Evolutionary conservation across 2,113 vertebrate species (phyloP), one percentile per base, ranked within the genome.

Genomic region (Coracopsis vasa): DNA sequence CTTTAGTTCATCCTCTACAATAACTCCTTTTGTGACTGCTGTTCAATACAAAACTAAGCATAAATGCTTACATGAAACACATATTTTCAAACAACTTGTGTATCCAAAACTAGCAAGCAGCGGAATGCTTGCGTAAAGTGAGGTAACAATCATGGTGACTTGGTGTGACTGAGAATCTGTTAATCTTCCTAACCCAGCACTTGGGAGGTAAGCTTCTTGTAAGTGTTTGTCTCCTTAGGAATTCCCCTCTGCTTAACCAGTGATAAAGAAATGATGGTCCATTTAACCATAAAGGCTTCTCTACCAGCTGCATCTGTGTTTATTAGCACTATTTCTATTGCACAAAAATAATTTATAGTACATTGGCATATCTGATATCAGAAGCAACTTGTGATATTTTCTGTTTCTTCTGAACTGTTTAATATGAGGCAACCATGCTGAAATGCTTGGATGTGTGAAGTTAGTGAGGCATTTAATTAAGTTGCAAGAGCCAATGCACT

Each of bases 401-500:
- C 37, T 85, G 48, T 56, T 78, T 66, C 51, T 45, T 82, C 29
- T 81, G 70, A 53, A 29, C 51, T 29, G 51, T 53, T 50, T 50
- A 50, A 86, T 58, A 80, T 71, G 73, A 95, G 78, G 77, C 41
- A 86, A 42, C 74, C 86, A 61, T 80, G 88, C 60, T 82, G 83
- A 95, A 94, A 87, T 79, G 21, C 51, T 91, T 79, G 84, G n/a
- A 50, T 88, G 39, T 74, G 54, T 94, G 69, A 92, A 87, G 80
- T 75, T 90, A 90, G 79, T 71, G 80, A 94, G 77, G 44, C 77
- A 64, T 86, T 88, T 94, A 95, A 97, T 95, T 86, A 90, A 88
- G 81, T 21, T 75, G 66, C 64, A 67, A 78, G 45, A 67, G 62
- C 75, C 86, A 80, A 37, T 77, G 58, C 83, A 54, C 66, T 88